Conservation (phyloP, 1,140 invertebrate species). For the Drosophila santomea region DNA sequence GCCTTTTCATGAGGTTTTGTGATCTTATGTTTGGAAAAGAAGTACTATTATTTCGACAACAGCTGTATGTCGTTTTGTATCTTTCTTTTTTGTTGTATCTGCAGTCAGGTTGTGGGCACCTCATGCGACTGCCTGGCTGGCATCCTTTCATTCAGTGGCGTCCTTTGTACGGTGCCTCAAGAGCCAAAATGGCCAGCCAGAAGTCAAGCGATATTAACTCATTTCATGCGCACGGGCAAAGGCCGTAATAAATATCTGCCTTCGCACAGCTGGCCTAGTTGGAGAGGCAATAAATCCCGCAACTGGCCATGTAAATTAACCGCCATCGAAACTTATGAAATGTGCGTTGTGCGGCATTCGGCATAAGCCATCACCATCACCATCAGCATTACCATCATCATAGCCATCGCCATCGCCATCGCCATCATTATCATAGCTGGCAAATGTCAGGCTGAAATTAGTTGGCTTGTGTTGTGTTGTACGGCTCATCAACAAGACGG, state of each 20-base stretch:
- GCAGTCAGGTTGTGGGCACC: constrained; percentile 43
- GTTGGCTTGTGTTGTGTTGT: constrained; percentile 31
- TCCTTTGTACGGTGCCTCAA: constrained; percentile 6
- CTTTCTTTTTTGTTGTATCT: constrained; percentile 34
- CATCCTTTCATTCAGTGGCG: constrained; percentile 14
- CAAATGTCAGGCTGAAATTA: constrained; percentile 46
- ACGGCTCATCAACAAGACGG: constrained; percentile 12
- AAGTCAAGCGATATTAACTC: constrained; percentile 51
- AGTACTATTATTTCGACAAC: not conserved
- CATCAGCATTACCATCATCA: constrained; percentile 17
- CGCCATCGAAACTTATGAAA: constrained; percentile 54
- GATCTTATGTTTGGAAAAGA: too few species aligned
- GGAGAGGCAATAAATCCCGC: constrained; percentile 37
- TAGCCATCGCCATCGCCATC: constrained; percentile 13
- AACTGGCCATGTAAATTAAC: constrained; percentile 52
- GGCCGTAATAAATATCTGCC: constrained; percentile 40
- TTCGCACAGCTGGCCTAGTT: constrained; percentile 39
- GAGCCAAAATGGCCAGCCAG: constrained; percentile 7
- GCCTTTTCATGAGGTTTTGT: too few species aligned
- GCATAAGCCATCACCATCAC: constrained; percentile 4
- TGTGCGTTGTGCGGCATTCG: constrained; percentile 19
- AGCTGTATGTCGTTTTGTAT: constrained; percentile 1
- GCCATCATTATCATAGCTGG: constrained; percentile 11
- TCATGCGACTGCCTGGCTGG: constrained; percentile 33
- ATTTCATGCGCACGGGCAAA: constrained; percentile 44